Evolutionary conservation across 2,797 vertebrate genomes (phyloP), one percentile per base, ranked within the genome.

Genomic region (Peromyscus attwateri): DNA sequence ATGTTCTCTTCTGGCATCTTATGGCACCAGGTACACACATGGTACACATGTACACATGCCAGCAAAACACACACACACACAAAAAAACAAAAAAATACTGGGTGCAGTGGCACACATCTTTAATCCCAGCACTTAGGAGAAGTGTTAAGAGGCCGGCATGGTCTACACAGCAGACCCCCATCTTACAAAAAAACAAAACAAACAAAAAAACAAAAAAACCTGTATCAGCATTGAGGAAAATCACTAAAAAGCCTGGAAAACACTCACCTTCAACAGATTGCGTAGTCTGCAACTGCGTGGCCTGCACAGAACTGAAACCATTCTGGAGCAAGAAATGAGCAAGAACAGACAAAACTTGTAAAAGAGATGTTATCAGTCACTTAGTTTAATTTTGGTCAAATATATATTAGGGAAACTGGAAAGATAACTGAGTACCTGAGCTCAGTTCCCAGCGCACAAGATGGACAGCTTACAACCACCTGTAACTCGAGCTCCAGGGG

Each of bases 231-330:
- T 10, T 70, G 25, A 57, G 27, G 31, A 49, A 89, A 90, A 87
- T 62, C 5, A 92, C 46, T 49, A 10, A 34, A 95, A 92, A 77
- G 75, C 14, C 75, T 43, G 40, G 19, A 70, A 31, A 87, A 64
- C 49, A 84, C 99, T 98, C 97, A 99, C 99, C 99, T 99, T 99
- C 99, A 95, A 99, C 98, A 88, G 99, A 99, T 98, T 99, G 99
- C 1, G 99, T 97, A 57, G 99, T 98, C 98, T 99, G 99, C 97
- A 99, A 98, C 49, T 98, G 98, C 37, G 99, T 98, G 85, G 99
- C 98, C 98, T 99, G 99, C 96, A 99, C 99, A 82, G 99, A 99
- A 98, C 98, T 99, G 98, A 99, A 99, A 98, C 99, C 99, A 97
- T 99, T 99, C 99, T 99, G 98, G 89, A 98, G 97, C 97, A 95